A percentile compares a stretch with the other conserved stretches of the same genome.
These are phyloP conservation scores for Myiotriccus ornatus DNA, from an alignment of 2,797 vertebrate genomes.

Conservation along the genomic window DNA sequence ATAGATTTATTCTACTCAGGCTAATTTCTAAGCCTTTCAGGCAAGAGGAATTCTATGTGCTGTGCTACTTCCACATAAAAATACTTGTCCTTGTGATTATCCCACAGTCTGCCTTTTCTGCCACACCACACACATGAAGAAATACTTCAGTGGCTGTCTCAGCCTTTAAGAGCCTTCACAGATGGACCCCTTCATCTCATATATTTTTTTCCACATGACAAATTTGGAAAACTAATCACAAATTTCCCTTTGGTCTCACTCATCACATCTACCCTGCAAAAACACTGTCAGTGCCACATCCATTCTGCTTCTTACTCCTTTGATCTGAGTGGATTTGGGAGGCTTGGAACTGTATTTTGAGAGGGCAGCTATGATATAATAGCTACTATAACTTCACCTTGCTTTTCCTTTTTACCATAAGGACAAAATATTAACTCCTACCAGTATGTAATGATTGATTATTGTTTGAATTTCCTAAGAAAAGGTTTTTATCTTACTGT, in stretches of 20 bases:
- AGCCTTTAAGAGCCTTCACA: not conserved
- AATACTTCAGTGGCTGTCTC: not conserved
- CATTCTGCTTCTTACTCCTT: not conserved
- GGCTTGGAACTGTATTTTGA: not conserved
- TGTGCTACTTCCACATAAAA: not conserved
- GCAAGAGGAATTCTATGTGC: not conserved
- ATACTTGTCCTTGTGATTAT: not conserved
- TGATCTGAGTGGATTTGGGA: not conserved
- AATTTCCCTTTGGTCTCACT: not conserved
- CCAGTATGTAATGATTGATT: not conserved
- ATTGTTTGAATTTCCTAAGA: not conserved
- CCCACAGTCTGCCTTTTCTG: not conserved
- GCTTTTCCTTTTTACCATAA: not conserved
- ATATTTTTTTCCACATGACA: not conserved
- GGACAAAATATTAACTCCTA: not conserved
- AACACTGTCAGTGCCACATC: not conserved
- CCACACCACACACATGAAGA: not conserved
- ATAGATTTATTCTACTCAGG: not conserved
- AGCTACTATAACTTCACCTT: not conserved
- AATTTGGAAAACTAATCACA: not conserved
- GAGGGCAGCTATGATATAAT: not conserved
- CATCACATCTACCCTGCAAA: not conserved
- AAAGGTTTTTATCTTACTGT: not conserved
- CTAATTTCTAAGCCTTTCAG: not conserved
- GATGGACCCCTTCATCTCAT: not conserved